These are phyloP conservation scores for Monopterus albus DNA, from an alignment of 2,113 vertebrate species.

Conservation along the genomic window DNA sequence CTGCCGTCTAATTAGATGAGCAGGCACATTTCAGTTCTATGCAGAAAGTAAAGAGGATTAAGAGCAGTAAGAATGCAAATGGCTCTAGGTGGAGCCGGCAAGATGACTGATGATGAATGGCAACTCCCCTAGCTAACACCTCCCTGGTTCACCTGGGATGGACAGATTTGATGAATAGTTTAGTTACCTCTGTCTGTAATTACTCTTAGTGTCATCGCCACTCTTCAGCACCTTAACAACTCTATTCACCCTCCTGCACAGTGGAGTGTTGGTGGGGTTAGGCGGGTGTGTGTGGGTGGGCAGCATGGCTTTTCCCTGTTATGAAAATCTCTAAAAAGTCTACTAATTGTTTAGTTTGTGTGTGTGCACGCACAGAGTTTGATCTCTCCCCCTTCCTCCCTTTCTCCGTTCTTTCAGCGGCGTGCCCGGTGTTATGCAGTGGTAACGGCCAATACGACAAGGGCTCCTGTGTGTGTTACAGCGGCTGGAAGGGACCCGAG, in stretches of 20 bases:
- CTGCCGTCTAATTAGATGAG: constrained; percentile 49
- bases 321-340: constrained; percentile 39
- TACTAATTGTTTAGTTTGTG: constrained; percentile 31
- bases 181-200: constrained; percentile 82
- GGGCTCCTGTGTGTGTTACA: constrained; percentile 97
- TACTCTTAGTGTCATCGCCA: constrained; percentile 80
- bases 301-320: constrained; percentile 9
- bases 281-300: constrained; percentile 15
- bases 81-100: constrained; percentile 69
- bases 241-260: constrained; percentile 63
- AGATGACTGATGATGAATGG: constrained; percentile 81
- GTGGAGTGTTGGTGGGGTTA: constrained; percentile 12
- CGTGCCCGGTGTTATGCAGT: constrained; percentile 96
- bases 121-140: constrained; percentile 72
- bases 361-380: background rate
- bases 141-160: constrained; percentile 78
- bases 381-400: constrained; percentile 9
- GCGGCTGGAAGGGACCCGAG: constrained; percentile 97
- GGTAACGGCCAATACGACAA: constrained; percentile 98
- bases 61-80: constrained; percentile 45
- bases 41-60: constrained; percentile 37
- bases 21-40: constrained; percentile 19
- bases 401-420: constrained; percentile 73
- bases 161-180: constrained; percentile 83
- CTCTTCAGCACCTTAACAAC: constrained; percentile 68